phyloP scores from a whole-genome alignment of 2,113 vertebrate genomes.

The Leiothrix lutea region DNA sequence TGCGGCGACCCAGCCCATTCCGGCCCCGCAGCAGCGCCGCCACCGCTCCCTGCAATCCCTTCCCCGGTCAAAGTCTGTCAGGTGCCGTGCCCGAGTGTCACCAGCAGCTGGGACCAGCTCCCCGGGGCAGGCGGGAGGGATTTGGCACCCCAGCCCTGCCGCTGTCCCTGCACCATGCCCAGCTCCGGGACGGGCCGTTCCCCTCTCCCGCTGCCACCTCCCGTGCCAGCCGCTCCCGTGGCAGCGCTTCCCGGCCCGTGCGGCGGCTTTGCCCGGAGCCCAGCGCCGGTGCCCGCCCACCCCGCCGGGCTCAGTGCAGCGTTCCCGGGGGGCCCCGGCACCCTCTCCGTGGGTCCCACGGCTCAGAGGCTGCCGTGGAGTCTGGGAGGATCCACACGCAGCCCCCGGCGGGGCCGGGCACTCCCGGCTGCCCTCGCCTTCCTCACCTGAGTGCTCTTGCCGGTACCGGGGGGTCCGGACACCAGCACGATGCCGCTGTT shows the following conservation, averaged over 20 bases:
- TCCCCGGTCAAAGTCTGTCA: not conserved
- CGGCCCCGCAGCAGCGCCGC: not conserved
- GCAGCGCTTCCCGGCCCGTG: not conserved
- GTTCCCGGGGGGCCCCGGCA: rapidly evolving
- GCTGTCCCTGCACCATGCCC: not conserved
- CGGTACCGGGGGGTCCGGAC: conserved; percentile 80
- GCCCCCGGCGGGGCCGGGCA: too few species aligned
- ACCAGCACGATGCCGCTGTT: conserved; percentile 82
- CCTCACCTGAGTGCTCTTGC: conserved; percentile 93
- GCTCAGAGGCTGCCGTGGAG: not conserved
- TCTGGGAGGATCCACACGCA: not conserved
- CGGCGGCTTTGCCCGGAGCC: not conserved
- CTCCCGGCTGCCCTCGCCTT: not conserved
- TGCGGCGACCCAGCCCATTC: not conserved
- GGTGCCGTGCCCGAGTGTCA: not conserved
- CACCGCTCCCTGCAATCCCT: not conserved
- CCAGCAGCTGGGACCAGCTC: not conserved
- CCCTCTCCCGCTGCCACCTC: rapidly evolving
- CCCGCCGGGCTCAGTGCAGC: not conserved
- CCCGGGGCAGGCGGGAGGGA: not conserved
- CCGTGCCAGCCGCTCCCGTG: not conserved
- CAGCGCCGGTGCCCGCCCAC: rapidly evolving
- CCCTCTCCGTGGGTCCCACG: rapidly evolving
- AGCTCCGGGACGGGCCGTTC: not conserved
- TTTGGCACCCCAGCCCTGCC: not conserved